Evolutionary conservation across 2,888 invertebrate species (phyloP).

Genomic region (Tiliacea citrago): DNA sequence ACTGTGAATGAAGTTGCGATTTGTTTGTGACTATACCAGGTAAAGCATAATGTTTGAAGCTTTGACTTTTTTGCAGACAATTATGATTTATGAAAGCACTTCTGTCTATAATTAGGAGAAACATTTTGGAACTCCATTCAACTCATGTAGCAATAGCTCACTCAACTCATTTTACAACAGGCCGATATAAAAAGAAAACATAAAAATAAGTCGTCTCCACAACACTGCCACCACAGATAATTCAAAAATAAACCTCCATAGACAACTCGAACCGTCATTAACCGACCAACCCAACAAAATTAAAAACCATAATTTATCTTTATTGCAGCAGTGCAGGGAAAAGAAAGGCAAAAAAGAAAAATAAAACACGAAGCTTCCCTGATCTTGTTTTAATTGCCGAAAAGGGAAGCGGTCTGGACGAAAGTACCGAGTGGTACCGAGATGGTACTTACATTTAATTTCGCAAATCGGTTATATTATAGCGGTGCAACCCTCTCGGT

Average conservation of each 20-base stretch:
- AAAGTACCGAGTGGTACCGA: constrained; percentile 57
- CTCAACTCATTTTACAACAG: too few relatives aligned
- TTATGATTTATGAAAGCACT: background rate
- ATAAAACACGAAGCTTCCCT: constrained; percentile 69
- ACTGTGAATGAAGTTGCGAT: background rate
- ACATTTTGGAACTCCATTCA: background rate
- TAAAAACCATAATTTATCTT: constrained; percentile 88
- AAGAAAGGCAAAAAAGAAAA: constrained; percentile 67
- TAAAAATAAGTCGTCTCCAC: constrained; percentile 3
- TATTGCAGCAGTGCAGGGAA: constrained; percentile 77
- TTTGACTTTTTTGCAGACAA: background rate
- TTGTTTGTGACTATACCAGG: background rate
- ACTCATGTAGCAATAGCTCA: background rate
- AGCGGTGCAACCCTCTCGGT: constrained; percentile 61
- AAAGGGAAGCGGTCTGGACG: constrained; percentile 71
- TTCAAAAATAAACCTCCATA: constrained; percentile 48
- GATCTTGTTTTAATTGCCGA: constrained; percentile 84
- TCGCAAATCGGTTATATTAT: constrained; percentile 73
- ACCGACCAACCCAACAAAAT: constrained; percentile 75
- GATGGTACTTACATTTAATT: constrained; percentile 76
- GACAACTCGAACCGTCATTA: constrained; percentile 56
- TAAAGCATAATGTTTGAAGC: background rate
- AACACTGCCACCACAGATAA: constrained; percentile 35
- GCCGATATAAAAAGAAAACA: background rate
- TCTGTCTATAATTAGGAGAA: too few relatives aligned